A percentile compares a stretch with the other conserved stretches of the same genome.
Evolutionary conservation across 2,888 invertebrate genomes (phyloP).

Genomic region (Athrips mouffetella): DNA sequence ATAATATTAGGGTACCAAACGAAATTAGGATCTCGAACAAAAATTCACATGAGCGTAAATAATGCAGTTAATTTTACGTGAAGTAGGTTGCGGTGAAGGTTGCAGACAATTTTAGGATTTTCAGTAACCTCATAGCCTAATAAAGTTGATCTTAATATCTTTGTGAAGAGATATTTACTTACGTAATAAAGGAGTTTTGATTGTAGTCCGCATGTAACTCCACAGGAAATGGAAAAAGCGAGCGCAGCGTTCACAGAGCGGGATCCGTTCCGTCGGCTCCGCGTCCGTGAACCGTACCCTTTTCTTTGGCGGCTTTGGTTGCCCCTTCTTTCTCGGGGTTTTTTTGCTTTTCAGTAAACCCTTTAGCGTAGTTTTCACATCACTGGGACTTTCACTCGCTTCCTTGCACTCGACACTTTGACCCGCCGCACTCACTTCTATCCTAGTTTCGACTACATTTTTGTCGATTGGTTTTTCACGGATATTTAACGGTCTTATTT

Average conservation of each 20-base stretch:
- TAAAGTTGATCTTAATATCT: no score
- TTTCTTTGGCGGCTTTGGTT: slow-evolving; percentile 52
- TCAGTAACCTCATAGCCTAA: no score
- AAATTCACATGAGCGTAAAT: slow-evolving; percentile 33
- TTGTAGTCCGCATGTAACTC: slow-evolving; percentile 48
- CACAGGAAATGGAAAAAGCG: slow-evolving; percentile 54
- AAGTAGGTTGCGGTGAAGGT: background rate
- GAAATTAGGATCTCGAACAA: slow-evolving; percentile 29
- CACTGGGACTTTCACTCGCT: slow-evolving; percentile 32
- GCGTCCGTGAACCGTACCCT: slow-evolving; percentile 59
- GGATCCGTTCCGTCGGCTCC: slow-evolving; percentile 39
- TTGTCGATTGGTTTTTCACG: slow-evolving; percentile 39
- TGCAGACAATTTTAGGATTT: no score
- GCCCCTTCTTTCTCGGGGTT: slow-evolving; percentile 38
- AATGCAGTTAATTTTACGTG: slow-evolving; percentile 33
- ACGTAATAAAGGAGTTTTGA: slow-evolving; percentile 51
- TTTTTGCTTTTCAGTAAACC: slow-evolving; percentile 54
- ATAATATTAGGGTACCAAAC: slow-evolving; percentile 28
- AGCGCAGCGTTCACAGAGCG: slow-evolving; percentile 51
- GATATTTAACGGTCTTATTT: slow-evolving; percentile 36
- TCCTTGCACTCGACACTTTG: slow-evolving; percentile 34
- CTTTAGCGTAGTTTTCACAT: slow-evolving; percentile 55
- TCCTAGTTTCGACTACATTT: slow-evolving; percentile 43
- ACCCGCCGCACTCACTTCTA: slow-evolving; percentile 29
- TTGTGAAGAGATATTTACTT: slow-evolving; percentile 41